Conservation (phyloP, 2,113 vertebrate species). For the Tychaedon coryphoeus region DNA sequence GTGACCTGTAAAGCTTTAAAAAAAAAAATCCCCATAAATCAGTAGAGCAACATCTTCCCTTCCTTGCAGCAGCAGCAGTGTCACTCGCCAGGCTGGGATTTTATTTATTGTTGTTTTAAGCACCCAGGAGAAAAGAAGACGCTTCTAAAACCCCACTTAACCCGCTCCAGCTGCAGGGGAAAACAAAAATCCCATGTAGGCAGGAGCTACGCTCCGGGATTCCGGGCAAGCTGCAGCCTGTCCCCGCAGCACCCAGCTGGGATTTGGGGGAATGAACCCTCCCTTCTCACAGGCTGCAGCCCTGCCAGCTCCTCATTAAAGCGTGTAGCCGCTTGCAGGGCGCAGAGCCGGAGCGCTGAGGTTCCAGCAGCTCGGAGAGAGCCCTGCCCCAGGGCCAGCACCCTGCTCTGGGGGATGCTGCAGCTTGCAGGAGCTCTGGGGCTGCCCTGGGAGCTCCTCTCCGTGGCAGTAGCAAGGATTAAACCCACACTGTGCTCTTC, state of each 20-base stretch:
- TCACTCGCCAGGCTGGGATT: not conserved
- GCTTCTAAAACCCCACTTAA: constrained; percentile 9
- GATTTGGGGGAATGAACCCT: not conserved
- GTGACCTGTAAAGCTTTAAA: not conserved
- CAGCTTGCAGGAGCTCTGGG: not conserved
- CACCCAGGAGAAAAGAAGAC: not conserved
- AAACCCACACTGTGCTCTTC: not conserved
- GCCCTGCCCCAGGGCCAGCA: not conserved
- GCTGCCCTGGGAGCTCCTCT: not conserved
- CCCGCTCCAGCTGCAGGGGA: not conserved
- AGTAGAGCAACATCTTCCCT: not conserved
- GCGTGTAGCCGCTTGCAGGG: not conserved
- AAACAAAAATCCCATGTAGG: not conserved
- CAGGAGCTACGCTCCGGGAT: rapidly evolving
- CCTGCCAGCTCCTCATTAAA: not conserved
- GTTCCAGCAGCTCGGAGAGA: not conserved
- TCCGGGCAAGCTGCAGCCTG: not conserved
- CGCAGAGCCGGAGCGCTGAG: rapidly evolving
- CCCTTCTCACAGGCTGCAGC: not conserved
- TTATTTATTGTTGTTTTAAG: constrained; percentile 27
- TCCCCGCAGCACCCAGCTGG: not conserved
- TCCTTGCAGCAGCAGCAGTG: not conserved
- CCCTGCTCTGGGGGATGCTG: not conserved
- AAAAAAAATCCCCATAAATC: not conserved
- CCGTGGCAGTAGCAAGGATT: rapidly evolving